Conservation (phyloP, 2,113 vertebrate species). For the Sialia sialis region DNA sequence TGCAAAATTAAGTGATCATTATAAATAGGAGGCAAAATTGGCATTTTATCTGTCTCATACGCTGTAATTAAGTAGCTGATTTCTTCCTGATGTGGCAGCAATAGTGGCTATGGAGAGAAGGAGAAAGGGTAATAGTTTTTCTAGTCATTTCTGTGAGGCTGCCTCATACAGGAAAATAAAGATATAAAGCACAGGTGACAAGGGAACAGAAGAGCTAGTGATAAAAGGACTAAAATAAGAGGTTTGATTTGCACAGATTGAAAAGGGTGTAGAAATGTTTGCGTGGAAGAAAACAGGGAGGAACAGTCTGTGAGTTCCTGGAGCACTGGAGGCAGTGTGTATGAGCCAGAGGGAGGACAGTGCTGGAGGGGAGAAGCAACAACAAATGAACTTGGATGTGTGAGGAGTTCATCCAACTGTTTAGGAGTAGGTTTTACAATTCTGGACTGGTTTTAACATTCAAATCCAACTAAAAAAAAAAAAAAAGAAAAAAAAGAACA, state of each 20-base stretch:
- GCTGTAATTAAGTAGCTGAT: slow-evolving; percentile 61
- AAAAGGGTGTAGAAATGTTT: neutral
- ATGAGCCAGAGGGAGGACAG: neutral
- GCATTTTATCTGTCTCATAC: slow-evolving; percentile 49
- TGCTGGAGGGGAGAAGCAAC: neutral
- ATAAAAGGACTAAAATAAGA: neutral
- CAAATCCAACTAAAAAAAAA: neutral
- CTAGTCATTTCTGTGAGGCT: neutral
- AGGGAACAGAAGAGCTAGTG: neutral
- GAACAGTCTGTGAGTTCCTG: neutral
- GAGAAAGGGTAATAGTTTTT: slow-evolving; percentile 10
- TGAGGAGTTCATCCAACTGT: neutral
- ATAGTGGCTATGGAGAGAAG: slow-evolving; percentile 11
- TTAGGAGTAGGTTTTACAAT: neutral
- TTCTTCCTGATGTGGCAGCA: slow-evolving; percentile 44
- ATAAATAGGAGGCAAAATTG: slow-evolving; percentile 61
- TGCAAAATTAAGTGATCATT: slow-evolving; percentile 61
- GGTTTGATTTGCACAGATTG: neutral
- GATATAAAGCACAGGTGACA: neutral
- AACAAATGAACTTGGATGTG: neutral
- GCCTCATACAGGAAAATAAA: neutral
- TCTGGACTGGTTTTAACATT: neutral
- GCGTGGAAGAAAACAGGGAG: neutral
- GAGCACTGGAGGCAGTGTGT: neutral
- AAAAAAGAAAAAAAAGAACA: neutral